Base-by-base conservation (phyloP, 2,888 invertebrate genomes). In the Drosophila lacicola region DNA sequence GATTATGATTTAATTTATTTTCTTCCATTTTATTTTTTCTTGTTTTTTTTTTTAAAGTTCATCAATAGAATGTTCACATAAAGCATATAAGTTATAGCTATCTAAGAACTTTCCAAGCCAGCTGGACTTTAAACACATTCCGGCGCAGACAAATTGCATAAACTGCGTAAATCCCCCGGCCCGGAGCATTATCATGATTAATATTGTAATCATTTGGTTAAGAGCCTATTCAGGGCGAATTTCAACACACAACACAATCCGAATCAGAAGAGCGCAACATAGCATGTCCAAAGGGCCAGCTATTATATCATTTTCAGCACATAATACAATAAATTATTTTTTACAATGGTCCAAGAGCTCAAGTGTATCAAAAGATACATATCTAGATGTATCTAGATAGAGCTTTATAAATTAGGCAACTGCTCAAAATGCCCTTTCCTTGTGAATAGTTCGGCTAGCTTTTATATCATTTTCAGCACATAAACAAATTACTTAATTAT, bases 321-420 rank as follows among this genome's bases (percentile, higher is more conserved):
- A 85, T 82, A 78, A 85, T 78, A 80, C 70, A 65, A 88, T 83
- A 80, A 88, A 80, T 88, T 86, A 69, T 63, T 61, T 74, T 65
- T 78, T 80, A 82, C 82, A 74, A 39, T 64, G 54, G 62, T 13
- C 46, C 49, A 14, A 39, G 36, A 44, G 19, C 17, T 41, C 64
- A 66, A 70, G 74, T 45, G 13, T 66, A 68, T 77, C 70, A 74
- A 53, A 21, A 70, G 67, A 67, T 73, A 46, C 57, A 54, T 47
- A 58, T 25, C 33, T 36, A 49, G 29, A 58, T 70, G 47, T 60
- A 56, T 70, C 21, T 74, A 49, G 29, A 54, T 64, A 54, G 10
- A 63, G 14, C 50, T 29, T 36, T 33, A 21, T 29, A 44, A 33
- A 50, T 63, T 37, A 21, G 14, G n/a, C 39, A 50, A 25, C 10